These are phyloP conservation scores for Dorcus parallelipipedus DNA, from an alignment of 2,888 invertebrate genomes.

Conservation along the genomic window DNA sequence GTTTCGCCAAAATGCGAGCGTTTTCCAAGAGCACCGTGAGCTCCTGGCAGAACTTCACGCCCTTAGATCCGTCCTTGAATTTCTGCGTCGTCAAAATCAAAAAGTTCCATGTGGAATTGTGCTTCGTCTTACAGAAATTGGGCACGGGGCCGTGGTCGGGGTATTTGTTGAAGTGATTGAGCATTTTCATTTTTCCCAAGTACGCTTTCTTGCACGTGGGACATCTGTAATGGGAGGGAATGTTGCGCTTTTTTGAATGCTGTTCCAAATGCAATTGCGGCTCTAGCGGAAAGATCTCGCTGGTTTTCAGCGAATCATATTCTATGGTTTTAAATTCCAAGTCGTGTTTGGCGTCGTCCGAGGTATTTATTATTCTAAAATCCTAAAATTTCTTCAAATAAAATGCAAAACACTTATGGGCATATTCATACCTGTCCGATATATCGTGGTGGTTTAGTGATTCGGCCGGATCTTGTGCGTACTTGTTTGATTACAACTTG, in stretches of 20 bases:
- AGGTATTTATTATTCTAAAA: slow-evolving; percentile 38
- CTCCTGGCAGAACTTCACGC: slow-evolving; percentile 42
- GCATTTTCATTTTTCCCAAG: slow-evolving; percentile 58
- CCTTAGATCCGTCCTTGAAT: slow-evolving; percentile 34
- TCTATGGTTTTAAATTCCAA: slow-evolving; percentile 35
- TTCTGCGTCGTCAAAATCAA: slow-evolving; percentile 41
- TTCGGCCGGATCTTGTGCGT: slow-evolving; percentile 42
- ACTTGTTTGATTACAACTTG: slow-evolving; percentile 26
- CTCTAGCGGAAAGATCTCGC: slow-evolving; percentile 20
- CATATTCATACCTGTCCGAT: slow-evolving; percentile 33
- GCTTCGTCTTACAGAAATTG: slow-evolving; percentile 26
- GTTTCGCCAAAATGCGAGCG: slow-evolving; percentile 38
- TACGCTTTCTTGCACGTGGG: slow-evolving; percentile 64
- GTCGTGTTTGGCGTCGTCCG: slow-evolving; percentile 18
- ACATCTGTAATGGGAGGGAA: slow-evolving; percentile 56
- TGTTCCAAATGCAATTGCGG: slow-evolving; percentile 8
- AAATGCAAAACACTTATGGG: too few species aligned
- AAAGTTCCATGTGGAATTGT: slow-evolving; percentile 44
- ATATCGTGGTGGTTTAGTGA: slow-evolving; percentile 41
- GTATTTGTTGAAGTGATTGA: slow-evolving; percentile 59
- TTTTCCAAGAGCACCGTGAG: slow-evolving; percentile 40
- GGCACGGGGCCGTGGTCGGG: slow-evolving; percentile 57
- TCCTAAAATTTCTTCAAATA: slow-evolving; percentile 25
- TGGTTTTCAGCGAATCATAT: slow-evolving; percentile 34
- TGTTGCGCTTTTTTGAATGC: slow-evolving; percentile 41